These are phyloP conservation scores for Poecilia latipinna DNA, from an alignment of 2,113 vertebrate genomes.

Conservation along the genomic window DNA sequence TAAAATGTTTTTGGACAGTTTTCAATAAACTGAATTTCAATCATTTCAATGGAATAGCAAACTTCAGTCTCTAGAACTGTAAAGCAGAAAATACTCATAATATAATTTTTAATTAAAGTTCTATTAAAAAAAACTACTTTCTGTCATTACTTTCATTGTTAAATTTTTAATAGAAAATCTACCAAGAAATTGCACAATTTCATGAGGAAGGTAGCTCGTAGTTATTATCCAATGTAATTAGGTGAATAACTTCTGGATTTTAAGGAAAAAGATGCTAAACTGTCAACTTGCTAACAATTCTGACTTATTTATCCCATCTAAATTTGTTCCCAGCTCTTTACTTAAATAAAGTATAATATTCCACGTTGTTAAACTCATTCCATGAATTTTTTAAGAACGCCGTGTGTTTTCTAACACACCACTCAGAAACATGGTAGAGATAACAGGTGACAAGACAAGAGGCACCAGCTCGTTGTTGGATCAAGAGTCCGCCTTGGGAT, in stretches of 20 bases:
- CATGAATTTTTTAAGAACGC: constrained; percentile 59
- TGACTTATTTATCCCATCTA: constrained; percentile 27
- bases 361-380: constrained; percentile 32
- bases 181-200: too few species aligned
- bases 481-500: constrained; percentile 66
- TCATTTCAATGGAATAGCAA: too few species aligned
- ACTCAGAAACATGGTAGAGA: constrained; percentile 63
- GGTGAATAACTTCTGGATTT: neutral
- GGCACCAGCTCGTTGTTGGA: constrained; percentile 60
- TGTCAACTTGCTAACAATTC: constrained; percentile 28
- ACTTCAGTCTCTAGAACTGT: too few species aligned
- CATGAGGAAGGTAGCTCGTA: neutral
- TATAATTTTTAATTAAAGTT: too few species aligned
- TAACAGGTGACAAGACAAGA: constrained; percentile 77
- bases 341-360: constrained; percentile 52
- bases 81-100: too few species aligned
- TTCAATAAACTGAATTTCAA: too few species aligned
- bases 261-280: neutral
- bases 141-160: too few species aligned
- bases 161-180: too few species aligned
- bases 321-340: constrained; percentile 42
- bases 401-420: constrained; percentile 59
- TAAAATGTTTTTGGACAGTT: too few species aligned
- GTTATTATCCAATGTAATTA: neutral
- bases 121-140: too few species aligned